A percentile compares a stretch with the other conserved stretches of the same genome.
These are phyloP conservation scores for Toxostoma redivivum DNA, from an alignment of 2,113 vertebrate species.

Conservation along the genomic window DNA sequence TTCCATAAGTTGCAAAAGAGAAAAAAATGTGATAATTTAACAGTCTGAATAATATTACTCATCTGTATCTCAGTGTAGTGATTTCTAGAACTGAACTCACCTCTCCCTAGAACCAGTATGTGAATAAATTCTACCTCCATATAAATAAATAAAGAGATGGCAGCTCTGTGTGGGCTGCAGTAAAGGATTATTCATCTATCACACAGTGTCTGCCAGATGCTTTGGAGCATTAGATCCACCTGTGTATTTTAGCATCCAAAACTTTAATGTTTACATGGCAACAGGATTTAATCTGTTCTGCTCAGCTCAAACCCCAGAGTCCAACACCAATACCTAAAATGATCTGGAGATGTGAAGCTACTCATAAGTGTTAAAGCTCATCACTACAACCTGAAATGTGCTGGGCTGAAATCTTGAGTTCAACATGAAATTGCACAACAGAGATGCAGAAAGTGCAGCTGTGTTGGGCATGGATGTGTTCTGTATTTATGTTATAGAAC, in stretches of 20 bases:
- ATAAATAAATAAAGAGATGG: not conserved
- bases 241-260: not conserved
- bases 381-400: not conserved
- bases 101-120: not conserved
- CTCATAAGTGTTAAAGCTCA: not conserved
- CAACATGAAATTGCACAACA: not conserved
- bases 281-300: not conserved
- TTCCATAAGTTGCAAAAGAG: not conserved
- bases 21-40: not conserved
- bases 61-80: not conserved
- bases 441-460: not conserved
- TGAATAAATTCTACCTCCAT: not conserved
- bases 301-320: not conserved
- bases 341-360: not conserved
- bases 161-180: not conserved
- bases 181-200: not conserved
- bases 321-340: not conserved
- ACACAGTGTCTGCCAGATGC: not conserved
- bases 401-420: not conserved
- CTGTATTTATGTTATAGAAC: not conserved
- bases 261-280: not conserved
- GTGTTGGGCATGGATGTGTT: not conserved
- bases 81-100: not conserved
- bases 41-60: not conserved
- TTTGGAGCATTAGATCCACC: not conserved